Evolutionary conservation across 2,797 vertebrate species (phyloP).

Genomic region (Rhinoraja longicauda): DNA sequence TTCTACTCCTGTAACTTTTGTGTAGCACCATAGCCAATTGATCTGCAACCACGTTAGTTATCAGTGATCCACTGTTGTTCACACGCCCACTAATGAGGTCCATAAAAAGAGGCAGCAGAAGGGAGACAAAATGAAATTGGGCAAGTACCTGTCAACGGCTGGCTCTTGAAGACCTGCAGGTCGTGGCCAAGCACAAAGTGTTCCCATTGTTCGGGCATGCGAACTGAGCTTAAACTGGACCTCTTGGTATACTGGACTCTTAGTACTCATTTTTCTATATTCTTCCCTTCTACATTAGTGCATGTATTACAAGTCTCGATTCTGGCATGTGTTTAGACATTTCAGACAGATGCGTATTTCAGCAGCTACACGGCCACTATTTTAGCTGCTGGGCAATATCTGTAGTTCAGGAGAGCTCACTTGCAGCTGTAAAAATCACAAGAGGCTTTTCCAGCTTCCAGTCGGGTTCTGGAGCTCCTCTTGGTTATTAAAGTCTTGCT

Average conservation of each 20-base stretch:
- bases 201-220: background rate
- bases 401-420: background rate
- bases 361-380: background rate
- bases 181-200: background rate
- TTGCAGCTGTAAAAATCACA: background rate
- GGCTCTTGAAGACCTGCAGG: background rate
- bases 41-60: background rate
- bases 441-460: background rate
- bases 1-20: background rate
- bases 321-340: background rate
- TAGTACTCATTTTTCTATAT: background rate
- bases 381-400: background rate
- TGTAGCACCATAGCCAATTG: background rate
- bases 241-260: background rate
- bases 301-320: background rate
- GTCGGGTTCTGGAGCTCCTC: background rate
- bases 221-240: background rate
- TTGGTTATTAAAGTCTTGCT: slow-evolving; percentile 16
- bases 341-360: background rate
- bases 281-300: background rate
- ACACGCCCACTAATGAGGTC: background rate
- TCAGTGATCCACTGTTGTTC: background rate
- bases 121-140: background rate
- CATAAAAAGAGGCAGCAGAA: background rate
- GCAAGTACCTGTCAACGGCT: background rate